Percentiles rank a stretch among this genome's conserved stretches.
phyloP scores from a whole-genome alignment of 2,888 invertebrate species.

The Ectropis crepuscularia region DNA sequence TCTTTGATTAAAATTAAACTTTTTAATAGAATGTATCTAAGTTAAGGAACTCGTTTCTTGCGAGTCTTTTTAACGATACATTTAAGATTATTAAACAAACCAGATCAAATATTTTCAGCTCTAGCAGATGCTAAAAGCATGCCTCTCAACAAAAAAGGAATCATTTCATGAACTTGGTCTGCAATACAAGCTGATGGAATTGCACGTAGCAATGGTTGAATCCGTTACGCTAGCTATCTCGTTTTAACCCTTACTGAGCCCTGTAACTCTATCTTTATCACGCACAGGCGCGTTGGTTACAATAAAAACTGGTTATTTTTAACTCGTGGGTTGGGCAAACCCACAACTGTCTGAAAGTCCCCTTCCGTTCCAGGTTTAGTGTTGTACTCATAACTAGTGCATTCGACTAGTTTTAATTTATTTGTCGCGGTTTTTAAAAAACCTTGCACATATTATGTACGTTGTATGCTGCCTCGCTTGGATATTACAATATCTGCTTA shows the following conservation, averaged over 20 bases:
- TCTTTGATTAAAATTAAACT: no score
- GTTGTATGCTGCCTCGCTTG: no score
- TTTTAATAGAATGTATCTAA: no score
- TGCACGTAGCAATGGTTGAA: slow-evolving; percentile 76
- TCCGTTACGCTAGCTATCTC: slow-evolving; percentile 75
- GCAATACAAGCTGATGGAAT: slow-evolving; percentile 68
- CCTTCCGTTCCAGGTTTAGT: slow-evolving; percentile 74
- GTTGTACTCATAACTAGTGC: neutral
- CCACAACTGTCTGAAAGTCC: slow-evolving; percentile 72
- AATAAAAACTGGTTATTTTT: slow-evolving; percentile 84
- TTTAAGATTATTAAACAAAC: neutral
- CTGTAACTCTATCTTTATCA: slow-evolving; percentile 74
- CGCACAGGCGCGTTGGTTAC: slow-evolving; percentile 72
- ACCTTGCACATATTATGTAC: neutral
- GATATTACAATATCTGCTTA: no score
- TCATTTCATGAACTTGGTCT: slow-evolving; percentile 42
- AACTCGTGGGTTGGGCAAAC: slow-evolving; percentile 76
- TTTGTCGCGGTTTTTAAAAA: neutral
- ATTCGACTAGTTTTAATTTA: neutral
- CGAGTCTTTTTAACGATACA: neutral
- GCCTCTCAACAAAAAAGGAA: slow-evolving; percentile 21
- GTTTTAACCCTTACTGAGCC: slow-evolving; percentile 64
- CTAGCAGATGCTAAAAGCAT: slow-evolving; percentile 17
- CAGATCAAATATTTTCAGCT: slow-evolving; percentile 14
- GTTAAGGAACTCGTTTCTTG: no score